Percentiles rank a stretch among this genome's conserved stretches.
phyloP scores from a whole-genome alignment of 2,797 vertebrate genomes.

The Eurystomus glaucurus region DNA sequence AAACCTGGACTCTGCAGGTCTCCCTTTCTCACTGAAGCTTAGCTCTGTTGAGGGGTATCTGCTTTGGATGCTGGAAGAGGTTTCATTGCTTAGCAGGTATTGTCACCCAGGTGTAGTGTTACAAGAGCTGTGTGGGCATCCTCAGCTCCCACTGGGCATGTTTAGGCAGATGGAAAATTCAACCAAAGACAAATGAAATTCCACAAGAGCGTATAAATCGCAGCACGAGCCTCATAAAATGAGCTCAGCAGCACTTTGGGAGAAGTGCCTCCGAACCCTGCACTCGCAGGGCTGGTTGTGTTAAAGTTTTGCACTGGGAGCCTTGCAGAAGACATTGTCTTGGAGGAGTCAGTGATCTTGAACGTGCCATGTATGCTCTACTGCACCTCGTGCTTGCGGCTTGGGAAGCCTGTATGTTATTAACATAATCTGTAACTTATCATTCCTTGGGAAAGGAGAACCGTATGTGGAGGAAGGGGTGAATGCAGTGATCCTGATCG shows the following conservation, averaged over 20 bases:
- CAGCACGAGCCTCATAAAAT: neutral
- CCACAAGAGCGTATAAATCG: neutral
- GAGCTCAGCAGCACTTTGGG: neutral
- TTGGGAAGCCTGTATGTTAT: neutral
- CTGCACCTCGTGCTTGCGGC: neutral
- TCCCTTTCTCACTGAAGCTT: neutral
- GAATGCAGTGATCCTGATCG: neutral
- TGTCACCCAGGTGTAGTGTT: constrained; percentile 11
- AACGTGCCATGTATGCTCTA: neutral
- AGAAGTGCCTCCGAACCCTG: neutral
- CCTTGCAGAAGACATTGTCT: neutral
- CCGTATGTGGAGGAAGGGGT: neutral
- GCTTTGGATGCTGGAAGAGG: neutral
- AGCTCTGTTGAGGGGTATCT: neutral
- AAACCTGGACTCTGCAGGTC: neutral
- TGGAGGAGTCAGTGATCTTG: neutral
- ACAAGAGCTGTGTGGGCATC: constrained; percentile 43
- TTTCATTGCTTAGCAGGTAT: neutral
- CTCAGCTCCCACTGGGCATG: constrained; percentile 32
- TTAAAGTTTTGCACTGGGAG: neutral
- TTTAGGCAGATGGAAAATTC: constrained; percentile 53
- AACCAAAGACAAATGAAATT: constrained; percentile 46
- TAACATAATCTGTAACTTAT: constrained; percentile 51
- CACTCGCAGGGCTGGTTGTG: rapidly evolving
- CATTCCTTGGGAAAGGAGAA: neutral